Base-by-base conservation (phyloP, 2,113 vertebrate species). In the Thalassoma bifasciatum region DNA sequence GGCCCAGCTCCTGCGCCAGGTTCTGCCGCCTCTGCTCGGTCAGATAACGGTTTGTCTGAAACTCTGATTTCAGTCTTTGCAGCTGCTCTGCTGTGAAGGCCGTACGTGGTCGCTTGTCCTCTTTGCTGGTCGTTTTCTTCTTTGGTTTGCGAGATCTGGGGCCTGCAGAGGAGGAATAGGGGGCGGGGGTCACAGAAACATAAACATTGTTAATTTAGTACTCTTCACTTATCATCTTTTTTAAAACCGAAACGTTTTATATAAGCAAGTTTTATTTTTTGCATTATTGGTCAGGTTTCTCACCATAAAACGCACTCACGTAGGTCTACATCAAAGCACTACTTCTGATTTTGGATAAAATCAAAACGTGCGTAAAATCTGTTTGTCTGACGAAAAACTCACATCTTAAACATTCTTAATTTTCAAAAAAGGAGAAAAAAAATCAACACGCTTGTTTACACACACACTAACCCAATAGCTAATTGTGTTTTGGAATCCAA, bases 141-240 rank as follows among this genome's bases (percentile, higher is more conserved):
- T 99, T 99, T 96, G 96, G 97, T 96, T 97, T 99, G 38, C 97
- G 96, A 66, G 96, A 97, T 87, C 97, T 93, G 85, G 97, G 97
- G 91, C 97, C 97, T 99, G 92, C 8, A 49, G 53, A 24, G 13
- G 34, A 54, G 77, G 13, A 17, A 60, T 19, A 1, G 19, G 58
- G 44, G 36, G 75, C 10, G 42, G 24, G 75, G 50, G 46, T 14
- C 1, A 66, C 36, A 69, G 30, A 70, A 3, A 74, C 58, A 81
- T 4, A 62, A 4, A 68, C 10, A 17, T 61, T 44, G 67, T 44
- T 67, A 75, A 37, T 54, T 87, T 13, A 85, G 50, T 12, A 38
- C 68, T 47, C 26, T n/a, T 64, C 73, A 22, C 52, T 19, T 51
- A 17, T 46, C 7, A 26, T 53, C 26, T 65, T 10, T 8, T 14